Conservation (phyloP, 2,113 vertebrate genomes). For the Pleuronectes platessa region DNA sequence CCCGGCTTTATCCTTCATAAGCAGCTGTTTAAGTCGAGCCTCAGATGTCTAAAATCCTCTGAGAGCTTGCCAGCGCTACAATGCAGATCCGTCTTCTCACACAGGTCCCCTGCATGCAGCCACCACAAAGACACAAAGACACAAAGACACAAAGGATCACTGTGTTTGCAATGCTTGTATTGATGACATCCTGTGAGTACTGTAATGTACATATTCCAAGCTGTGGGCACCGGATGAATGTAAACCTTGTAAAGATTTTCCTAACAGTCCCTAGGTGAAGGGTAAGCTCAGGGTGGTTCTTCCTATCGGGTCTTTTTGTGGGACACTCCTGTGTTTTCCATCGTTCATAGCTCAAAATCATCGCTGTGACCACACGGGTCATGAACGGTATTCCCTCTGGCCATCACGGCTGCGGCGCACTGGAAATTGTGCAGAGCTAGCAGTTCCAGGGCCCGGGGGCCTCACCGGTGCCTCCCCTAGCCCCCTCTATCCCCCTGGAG, state of each 20-base stretch:
- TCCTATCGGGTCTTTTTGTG: constrained; percentile 30
- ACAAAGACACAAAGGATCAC: constrained; percentile 49
- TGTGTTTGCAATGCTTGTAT: constrained; percentile 56
- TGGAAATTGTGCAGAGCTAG: constrained; percentile 77
- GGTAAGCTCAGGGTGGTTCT: neutral
- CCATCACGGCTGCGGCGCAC: constrained; percentile 40
- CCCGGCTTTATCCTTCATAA: constrained; percentile 69
- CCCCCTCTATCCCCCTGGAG: constrained; percentile 59
- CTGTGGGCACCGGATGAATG: constrained; percentile 1
- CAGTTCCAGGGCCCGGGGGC: constrained; percentile 49
- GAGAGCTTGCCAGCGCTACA: constrained; percentile 53
- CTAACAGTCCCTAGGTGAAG: neutral
- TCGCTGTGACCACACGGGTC: constrained; percentile 60
- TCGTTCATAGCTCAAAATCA: constrained; percentile 60
- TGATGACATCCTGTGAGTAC: constrained; percentile 56
- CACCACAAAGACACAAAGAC: constrained; percentile 43
- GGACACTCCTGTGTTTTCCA: constrained; percentile 40
- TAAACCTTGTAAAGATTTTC: constrained; percentile 20
- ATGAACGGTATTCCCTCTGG: constrained; percentile 45
- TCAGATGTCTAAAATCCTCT: constrained; percentile 68
- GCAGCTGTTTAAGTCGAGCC: constrained; percentile 62
- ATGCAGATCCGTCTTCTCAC: constrained; percentile 59
- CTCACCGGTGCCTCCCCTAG: constrained; percentile 39
- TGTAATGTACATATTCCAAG: constrained; percentile 22
- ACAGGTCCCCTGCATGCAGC: constrained; percentile 42